Evolutionary conservation across 1,140 invertebrate species (phyloP).

Genomic region (Luehdorfia chinensis): DNA sequence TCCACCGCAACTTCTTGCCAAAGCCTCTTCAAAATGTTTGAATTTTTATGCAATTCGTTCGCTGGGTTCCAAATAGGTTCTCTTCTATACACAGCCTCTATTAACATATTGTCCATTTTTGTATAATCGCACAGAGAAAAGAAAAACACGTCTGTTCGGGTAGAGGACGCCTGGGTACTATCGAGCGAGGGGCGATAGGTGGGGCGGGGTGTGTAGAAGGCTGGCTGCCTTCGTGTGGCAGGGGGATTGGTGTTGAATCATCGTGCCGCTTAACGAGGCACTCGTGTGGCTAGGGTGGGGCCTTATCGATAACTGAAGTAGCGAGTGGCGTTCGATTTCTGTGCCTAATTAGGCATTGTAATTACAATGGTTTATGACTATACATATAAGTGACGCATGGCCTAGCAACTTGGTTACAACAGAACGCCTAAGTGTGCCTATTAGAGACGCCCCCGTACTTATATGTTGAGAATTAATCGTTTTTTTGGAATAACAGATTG

Average conservation of each 20-base stretch:
- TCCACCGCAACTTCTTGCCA: conserved; percentile 24
- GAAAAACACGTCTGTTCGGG: conserved; percentile 6
- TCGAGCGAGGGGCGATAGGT: conserved; percentile 8
- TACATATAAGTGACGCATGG: no score
- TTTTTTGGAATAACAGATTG: no score
- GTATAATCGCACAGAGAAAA: neutral
- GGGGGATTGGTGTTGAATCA: conserved; percentile 4
- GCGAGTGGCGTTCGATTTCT: no score
- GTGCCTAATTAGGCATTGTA: no score
- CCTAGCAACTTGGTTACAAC: no score
- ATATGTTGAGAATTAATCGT: no score
- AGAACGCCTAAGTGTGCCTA: no score
- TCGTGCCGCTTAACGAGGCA: conserved; percentile 3
- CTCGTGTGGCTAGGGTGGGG: neutral
- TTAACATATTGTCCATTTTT: conserved; percentile 2
- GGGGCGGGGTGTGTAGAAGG: neutral
- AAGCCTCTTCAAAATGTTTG: conserved; percentile 16
- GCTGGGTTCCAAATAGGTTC: conserved; percentile 21
- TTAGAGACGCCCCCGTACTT: no score
- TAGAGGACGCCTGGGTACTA: conserved; percentile 6
- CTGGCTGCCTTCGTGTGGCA: no score
- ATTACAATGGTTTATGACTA: no score
- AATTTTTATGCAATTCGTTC: conserved; percentile 20
- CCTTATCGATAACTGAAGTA: conserved; percentile 2
- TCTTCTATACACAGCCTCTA: conserved; percentile 3